phyloP scores from a whole-genome alignment of 1,140 invertebrate genomes.

The Plectrocnemia conspersa region DNA sequence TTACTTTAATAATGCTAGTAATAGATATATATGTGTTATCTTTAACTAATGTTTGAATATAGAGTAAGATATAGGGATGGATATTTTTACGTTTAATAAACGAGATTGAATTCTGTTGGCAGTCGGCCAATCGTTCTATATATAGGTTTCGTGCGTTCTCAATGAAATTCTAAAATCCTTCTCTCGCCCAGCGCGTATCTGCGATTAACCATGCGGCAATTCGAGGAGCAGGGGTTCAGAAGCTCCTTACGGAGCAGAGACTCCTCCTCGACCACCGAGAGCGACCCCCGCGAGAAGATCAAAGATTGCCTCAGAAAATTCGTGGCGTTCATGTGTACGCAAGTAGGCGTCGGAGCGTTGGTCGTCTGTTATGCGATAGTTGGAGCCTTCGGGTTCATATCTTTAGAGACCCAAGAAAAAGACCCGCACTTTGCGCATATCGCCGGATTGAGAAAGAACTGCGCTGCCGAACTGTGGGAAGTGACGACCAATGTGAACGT shows the following conservation, averaged over 20 bases:
- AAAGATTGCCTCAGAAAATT: conserved; percentile 81
- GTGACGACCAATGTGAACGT: conserved; percentile 68
- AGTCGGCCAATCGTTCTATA: no score
- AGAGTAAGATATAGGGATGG: no score
- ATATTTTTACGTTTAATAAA: no score
- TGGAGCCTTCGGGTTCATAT: conserved; percentile 87
- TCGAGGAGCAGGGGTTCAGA: conserved; percentile 27
- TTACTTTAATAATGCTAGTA: no score
- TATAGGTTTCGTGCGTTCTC: no score
- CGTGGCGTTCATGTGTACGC: conserved; percentile 86
- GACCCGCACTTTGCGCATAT: conserved; percentile 54
- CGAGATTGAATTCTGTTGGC: no score
- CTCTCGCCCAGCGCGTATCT: not conserved
- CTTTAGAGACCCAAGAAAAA: conserved; percentile 72
- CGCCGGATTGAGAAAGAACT: conserved; percentile 48
- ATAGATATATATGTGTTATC: no score
- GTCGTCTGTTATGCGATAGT: conserved; percentile 93
- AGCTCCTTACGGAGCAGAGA: conserved; percentile 60
- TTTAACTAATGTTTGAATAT: no score
- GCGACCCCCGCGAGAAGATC: conserved; percentile 64
- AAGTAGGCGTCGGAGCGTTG: conserved; percentile 90
- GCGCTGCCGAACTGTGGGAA: conserved; percentile 66
- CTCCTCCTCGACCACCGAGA: conserved; percentile 62
- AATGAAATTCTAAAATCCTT: no score
- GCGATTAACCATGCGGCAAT: conserved; percentile 12